These are phyloP conservation scores for Xiphophorus birchmanni DNA, from an alignment of 2,797 vertebrate genomes.

Conservation along the genomic window DNA sequence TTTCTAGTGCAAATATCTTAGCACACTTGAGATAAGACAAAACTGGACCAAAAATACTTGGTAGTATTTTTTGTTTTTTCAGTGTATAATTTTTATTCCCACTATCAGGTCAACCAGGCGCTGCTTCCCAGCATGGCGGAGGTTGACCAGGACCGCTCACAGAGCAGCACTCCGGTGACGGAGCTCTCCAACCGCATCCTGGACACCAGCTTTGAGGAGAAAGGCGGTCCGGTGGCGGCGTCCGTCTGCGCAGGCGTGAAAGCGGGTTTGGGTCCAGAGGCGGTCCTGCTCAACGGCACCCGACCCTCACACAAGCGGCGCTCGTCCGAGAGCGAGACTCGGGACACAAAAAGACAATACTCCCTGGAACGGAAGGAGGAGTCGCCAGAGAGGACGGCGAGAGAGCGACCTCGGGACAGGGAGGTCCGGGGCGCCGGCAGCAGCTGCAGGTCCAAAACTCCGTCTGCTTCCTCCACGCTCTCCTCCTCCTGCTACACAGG, in stretches of 20 bases:
- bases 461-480: constrained; percentile 48
- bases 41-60: too few relatives aligned
- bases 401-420: constrained; percentile 57
- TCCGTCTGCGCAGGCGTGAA: constrained; percentile 37
- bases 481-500: constrained; percentile 37
- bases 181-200: constrained; percentile 92
- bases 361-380: constrained; percentile 87
- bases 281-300: constrained; percentile 75
- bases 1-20: neutral
- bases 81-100: neutral
- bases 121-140: constrained; percentile 54
- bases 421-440: constrained; percentile 56
- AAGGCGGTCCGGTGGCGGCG: constrained; percentile 13
- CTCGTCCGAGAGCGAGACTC: constrained; percentile 90
- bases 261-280: constrained; percentile 56
- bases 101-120: constrained; percentile 52
- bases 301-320: constrained; percentile 91
- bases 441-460: constrained; percentile 70
- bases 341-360: constrained; percentile 92
- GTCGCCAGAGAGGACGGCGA: constrained; percentile 72
- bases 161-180: constrained; percentile 90
- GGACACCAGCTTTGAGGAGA: constrained; percentile 87
- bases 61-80: neutral
- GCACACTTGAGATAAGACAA: too few relatives aligned
- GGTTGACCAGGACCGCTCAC: constrained; percentile 83